Evolutionary conservation across 2,113 vertebrate genomes (phyloP), one percentile per base, ranked within the genome.

Genomic region (Setophaga petechia): DNA sequence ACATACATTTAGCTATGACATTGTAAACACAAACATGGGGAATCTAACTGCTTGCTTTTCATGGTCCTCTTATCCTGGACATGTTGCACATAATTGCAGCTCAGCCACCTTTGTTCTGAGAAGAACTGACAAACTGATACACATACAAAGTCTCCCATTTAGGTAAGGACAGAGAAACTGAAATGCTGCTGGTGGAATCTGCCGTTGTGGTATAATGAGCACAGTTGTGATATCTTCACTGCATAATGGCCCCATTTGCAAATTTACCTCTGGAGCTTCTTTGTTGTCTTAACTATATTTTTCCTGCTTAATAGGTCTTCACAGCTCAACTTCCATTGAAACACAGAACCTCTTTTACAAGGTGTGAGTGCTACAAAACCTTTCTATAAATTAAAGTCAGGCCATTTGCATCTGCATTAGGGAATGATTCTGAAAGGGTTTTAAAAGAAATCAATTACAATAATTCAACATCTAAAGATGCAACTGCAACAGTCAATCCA

Each of bases 391-490:
- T 73, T 78, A 65, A 91, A 85, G 78, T 46, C 28, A 62, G 39
- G 9, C 44, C 23, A 39, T 57, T 63, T 43, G 44, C 52, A 63
- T 90, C 76, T 88, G 67, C 61, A 39, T 73, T 86, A 81, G 35
- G 44, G 59, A 86, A 84, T 81, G 43, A 47, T 94, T 95, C 35
- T 65, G 72, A 84, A 88, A 72, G 57, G 22, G 14, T 88, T 95
- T 94, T 86, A 49, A 86, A 93, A 87, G 61, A 71, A 87, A 87
- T 90, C 20, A 92, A 13, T 84, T 87, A 84, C 61, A 94, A 62
- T 89, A 92, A 97, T 81, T 93, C 73, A 88, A 77, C 31, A 52
- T 67, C 67, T 72, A 91, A 93, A 90, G 54, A 72, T 83, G 55
- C 21, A 94, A 81, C 81, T 90, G 46, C 58, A 88, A 63, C 25